Conservation (phyloP, 2,888 invertebrate species). For the Lasioglossum marginatum region DNA sequence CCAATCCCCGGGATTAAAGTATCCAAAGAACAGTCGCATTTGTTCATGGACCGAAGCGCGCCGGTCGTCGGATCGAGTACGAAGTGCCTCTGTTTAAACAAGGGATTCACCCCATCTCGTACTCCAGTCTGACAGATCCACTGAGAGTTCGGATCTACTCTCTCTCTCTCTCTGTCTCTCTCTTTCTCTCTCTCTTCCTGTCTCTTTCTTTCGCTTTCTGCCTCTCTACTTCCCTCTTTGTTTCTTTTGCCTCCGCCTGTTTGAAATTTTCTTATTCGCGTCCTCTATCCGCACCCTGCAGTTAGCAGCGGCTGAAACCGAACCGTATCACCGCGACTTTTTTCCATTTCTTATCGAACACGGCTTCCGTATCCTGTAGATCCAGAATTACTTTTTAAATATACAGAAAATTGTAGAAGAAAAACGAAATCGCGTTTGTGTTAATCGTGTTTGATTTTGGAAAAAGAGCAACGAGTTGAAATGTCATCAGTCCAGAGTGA, state of each 20-base stretch:
- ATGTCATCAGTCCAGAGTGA: not conserved
- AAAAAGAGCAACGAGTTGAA: not conserved
- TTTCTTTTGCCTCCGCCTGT: conserved; percentile 12
- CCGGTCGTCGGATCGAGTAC: conserved; percentile 69
- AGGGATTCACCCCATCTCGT: conserved; percentile 66
- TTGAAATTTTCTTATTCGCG: conserved; percentile 41
- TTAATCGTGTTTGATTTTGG: not conserved
- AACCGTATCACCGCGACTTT: conserved; percentile 22
- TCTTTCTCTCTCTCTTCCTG: too few relatives aligned
- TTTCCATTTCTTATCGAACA: conserved; percentile 24
- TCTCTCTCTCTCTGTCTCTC: not conserved
- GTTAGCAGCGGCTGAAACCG: not conserved
- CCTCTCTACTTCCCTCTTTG: not conserved
- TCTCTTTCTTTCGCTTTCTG: not conserved
- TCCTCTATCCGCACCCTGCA: not conserved
- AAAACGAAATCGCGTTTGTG: not conserved
- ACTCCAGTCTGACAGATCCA: conserved; percentile 49
- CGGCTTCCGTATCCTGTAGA: not conserved
- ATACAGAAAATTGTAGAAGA: too few relatives aligned
- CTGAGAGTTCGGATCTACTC: conserved; percentile 50
- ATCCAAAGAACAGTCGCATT: conserved; percentile 78
- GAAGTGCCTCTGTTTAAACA: conserved; percentile 75
- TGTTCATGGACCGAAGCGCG: conserved; percentile 77
- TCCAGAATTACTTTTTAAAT: too few relatives aligned
- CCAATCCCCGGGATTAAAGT: conserved; percentile 79